Base-by-base conservation (phyloP, 30 jellyfish, hydroid and myxozoan genomes). In the Catostylus mosaicus region DNA sequence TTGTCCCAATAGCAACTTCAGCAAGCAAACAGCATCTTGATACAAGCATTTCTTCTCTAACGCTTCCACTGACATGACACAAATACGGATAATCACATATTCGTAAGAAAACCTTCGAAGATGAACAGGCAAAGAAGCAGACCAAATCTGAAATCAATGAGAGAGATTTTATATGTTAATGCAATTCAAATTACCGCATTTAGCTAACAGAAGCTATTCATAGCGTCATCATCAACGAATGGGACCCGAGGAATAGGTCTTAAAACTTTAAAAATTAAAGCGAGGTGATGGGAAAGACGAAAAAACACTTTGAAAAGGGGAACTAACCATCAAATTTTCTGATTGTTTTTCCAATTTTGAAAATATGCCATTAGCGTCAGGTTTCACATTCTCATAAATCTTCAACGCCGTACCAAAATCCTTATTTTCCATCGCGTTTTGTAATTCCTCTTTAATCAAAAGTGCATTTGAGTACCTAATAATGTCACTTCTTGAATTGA, bases 1-100 rank as follows among this genome's bases (percentile, higher is more conserved):
- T 66, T 84, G 96, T 30, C 83, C n/a, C 45, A 90, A 90, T 32
- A 90, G 18, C 80, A 35, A 50, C 24, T 64, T 64, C 22, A 84
- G 24, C n/a, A 90, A 51, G 19, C 16, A 80, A n/a, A 78, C 96
- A 1, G 97, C 97, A 46, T 90, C 96, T 16, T 30, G 27, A 45
- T 90, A 85, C 19, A 23, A 16, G 20, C 77, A 67, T 46, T 46
- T 57, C 74, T 84, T 90, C 70, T 90, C 97, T 26, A 90, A 65
- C 24, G 88, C 77, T 12, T 77, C 96, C 31, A 84, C 96, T 24
- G 83, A 48, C 37, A 71, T 84, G 47, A 82, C 35, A 59, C 96
- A 90, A 16, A 84, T 67, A 0, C 97, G 90, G 35, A 84, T 4
- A 54, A 47, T 23, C 45, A 90, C 78, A 96, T 96, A 90, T 74